phyloP scores from a whole-genome alignment of 2,888 invertebrate genomes.

The Petrophora chlorosata region DNA sequence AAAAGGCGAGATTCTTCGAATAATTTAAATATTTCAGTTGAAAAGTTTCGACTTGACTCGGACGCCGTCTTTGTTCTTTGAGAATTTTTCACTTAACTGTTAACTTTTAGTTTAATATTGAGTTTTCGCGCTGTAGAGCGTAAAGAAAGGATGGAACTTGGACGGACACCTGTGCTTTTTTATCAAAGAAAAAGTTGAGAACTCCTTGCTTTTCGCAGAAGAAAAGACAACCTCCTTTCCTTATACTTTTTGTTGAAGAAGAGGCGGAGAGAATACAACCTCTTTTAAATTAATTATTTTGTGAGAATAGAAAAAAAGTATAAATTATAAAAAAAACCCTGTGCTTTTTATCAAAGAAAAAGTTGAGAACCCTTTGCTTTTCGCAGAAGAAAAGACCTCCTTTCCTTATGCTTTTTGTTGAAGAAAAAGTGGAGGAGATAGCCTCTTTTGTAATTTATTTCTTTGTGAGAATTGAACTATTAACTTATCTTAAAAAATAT shows the following conservation, averaged over 20 bases:
- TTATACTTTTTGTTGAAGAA: background rate
- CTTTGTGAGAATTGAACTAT: too few species aligned
- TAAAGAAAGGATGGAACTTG: constrained; percentile 28
- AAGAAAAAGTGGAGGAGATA: background rate
- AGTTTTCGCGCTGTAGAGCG: constrained; percentile 42
- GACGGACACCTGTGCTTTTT: constrained; percentile 33
- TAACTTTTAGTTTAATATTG: constrained; percentile 55
- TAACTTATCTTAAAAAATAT: too few species aligned
- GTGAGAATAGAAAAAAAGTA: constrained; percentile 29
- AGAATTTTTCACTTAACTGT: constrained; percentile 55
- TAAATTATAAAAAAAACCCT: constrained; percentile 30
- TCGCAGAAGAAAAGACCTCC: background rate
- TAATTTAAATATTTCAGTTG: constrained; percentile 36
- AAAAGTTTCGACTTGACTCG: constrained; percentile 26
- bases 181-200: constrained; percentile 15
- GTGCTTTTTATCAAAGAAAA: constrained; percentile 25
- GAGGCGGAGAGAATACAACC: background rate
- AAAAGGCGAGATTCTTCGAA: constrained; percentile 30
- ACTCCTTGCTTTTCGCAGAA: constrained; percentile 1
- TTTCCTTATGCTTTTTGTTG: background rate
- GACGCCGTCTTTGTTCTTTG: constrained; percentile 61
- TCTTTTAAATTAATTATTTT: too few species aligned
- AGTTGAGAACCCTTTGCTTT: constrained; percentile 6
- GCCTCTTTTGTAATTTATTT: too few species aligned
- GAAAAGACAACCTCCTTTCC: background rate